phyloP scores from a whole-genome alignment of 2,797 vertebrate genomes.

The Galago senegalensis region DNA sequence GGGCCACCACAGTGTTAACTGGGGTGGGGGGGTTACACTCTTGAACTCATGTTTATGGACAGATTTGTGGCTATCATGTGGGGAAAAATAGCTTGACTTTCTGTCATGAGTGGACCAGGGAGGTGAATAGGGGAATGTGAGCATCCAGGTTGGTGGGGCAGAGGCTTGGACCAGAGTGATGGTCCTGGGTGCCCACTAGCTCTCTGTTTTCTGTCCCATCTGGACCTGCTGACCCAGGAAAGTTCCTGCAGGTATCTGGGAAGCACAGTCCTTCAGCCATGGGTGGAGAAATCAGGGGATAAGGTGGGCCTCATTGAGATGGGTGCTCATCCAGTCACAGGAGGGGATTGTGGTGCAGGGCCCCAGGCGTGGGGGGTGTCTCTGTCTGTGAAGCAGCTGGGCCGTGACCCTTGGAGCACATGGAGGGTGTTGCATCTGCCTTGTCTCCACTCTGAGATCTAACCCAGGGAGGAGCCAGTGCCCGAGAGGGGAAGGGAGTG shows the following conservation, averaged over 20 bases:
- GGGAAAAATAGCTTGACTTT: neutral
- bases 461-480: neutral
- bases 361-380: accelerated
- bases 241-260: neutral
- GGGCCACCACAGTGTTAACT: neutral
- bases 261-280: neutral
- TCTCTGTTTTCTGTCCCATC: neutral
- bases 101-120: neutral
- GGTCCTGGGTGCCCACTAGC: neutral
- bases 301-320: neutral
- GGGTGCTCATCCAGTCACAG: neutral
- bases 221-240: neutral
- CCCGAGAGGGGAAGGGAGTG: neutral
- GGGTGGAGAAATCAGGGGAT: neutral
- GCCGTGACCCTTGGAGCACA: accelerated
- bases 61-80: neutral
- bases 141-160: neutral
- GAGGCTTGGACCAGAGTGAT: neutral
- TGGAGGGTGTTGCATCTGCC: neutral
- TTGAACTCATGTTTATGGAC: neutral
- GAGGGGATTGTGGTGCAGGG: neutral
- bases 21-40: neutral
- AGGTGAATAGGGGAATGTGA: neutral
- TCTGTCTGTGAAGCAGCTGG: neutral
- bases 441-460: accelerated